Evolutionary conservation across 2,797 vertebrate species (phyloP), one percentile per base, ranked within the genome.

Genomic region (Dicrostonyx torquatus): DNA sequence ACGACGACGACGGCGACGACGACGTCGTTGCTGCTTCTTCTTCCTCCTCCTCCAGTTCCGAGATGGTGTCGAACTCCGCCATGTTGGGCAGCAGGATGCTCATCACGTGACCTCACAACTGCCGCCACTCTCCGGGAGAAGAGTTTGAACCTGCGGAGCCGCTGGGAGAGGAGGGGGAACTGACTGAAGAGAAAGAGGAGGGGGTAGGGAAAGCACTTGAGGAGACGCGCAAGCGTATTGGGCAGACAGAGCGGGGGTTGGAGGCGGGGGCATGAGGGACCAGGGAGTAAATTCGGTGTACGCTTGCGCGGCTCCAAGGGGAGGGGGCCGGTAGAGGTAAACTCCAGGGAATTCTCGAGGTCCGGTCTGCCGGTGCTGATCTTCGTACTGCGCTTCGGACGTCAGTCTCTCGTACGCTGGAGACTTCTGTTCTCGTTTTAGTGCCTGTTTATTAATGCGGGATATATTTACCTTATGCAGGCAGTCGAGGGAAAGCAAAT

Each of bases 31-130:
- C 94, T 40, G 50, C 97, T 93, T 96, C 97, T 90, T 98, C 97
- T 95, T 99, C 99, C 78, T 99, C 98, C 97, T 99, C 99, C 98
- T 99, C 99, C 98, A 99, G 98, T 98, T 99, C 99, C 97, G 99
- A 99, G 99, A 99, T 99, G 97, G 99, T 99, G 98, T 99, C 99
- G 98, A 99, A 99, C 98, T 99, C 99, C 99, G 99, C 99, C 99
- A 99, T 99, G 98, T 99, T 99, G 99, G 99, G 99, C 87, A 99
- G 99, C 97, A 99, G 98, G 98, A 99, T 99, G 98, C 99, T 99
- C 99, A 99, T 99, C 99, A 99, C 99, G 99, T 99, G 98, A 98
- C 96, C 72, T 93, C 95, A 91, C 66, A 90, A 55, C 85, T 83
- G 18, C 94, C 50, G 79, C 94, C 93, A 96, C 96, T 75, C 94